Base-by-base conservation (phyloP, 2,113 vertebrate species). In the Colossoma macropomum region DNA sequence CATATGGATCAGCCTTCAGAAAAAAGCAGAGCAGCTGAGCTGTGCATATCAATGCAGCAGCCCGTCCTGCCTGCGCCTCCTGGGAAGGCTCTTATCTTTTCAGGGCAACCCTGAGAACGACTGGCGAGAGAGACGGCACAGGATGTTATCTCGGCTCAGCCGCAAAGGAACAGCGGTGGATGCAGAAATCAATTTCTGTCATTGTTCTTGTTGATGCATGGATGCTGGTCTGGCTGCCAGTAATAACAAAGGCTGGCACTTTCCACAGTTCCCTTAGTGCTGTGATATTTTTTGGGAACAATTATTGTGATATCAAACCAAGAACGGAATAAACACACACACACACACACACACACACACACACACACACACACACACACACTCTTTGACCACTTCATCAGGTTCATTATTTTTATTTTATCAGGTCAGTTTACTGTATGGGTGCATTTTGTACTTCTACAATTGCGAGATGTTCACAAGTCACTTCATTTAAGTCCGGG, bases 21-120 rank as follows among this genome's bases (percentile, higher is more conserved):
- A 34, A 77, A 45, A 66, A 38, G 52, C 30, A 6, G 8, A 79
- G 69, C 62, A 75, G 81, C 72, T 76, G 34, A 78, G 62, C 25
- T 75, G 54, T 71, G 75, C 75, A 82, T 82, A 56, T 86, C 60
- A 86, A 73, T 68, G 71, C 48, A 38, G 76, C 75, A 59, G 48
- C 34, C 32, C 54, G 32, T 34, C 65, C 19, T 41, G 68, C 16
- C 32, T 41, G 10, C 12, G 38, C 75, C 81, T 83, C 38, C 65
- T 56, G 63, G 72, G 65, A 80, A 54, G 15, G 15, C 27, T 83
- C 75, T 83, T 71, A 77, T 78, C 75, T 77, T 65, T 27, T 72
- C 74, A 56, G 65, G 34, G 34, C 25, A 71, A 71, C 68, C 21
- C 32, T 23, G 9, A 41, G 32, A 23, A 32, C 23, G 19, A 23